Evolutionary conservation across 2,113 vertebrate genomes (phyloP), one percentile per base, ranked within the genome.

Genomic region (Leptodactylus fuscus): DNA sequence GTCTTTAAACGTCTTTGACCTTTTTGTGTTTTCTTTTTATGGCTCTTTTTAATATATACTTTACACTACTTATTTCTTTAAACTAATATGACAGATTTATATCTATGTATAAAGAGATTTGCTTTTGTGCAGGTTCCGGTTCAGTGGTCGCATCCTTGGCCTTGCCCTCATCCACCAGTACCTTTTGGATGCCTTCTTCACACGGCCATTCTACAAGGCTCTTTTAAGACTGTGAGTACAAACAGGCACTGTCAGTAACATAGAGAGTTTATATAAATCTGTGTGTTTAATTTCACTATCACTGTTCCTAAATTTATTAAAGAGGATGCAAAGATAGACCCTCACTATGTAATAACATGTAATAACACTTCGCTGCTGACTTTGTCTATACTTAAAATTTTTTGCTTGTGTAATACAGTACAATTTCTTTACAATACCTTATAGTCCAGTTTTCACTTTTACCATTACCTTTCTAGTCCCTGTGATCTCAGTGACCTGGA

Each of bases 111-210:
- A 12, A 51, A 48, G 18, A 67, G 8, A 18, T 67, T 46, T 81
- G n/a, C 22, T 20, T 81, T 89, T 29, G 80, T 77, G 2, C 87
- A 99, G 98, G 98, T 99, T 99, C 89, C 95, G 98, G 69, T 99
- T 99, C 92, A 98, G 98, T 0, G 98, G 98, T 34, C 97, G 98
- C 48, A 98, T 99, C 88, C 94, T 99, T 83, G 98, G 98, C 74
- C 94, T 99, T 89, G 98, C 97, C 87, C 93, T 99, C 87, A 98
- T 99, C 86, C 98, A 99, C 90, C 98, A 99, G 91, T 99, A 98
- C 91, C 95, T 99, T 75, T 93, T 99, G 10, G 98, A 99, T 20
- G 98, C 97, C 80, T 99, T 99, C 94, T 99, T 99, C 92, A 99
- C 98, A 6, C 93, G 98, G 80, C 98, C 98, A 0, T 99, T 99